A percentile compares a stretch with the other conserved stretches of the same genome.
phyloP scores from a whole-genome alignment of 2,113 vertebrate species.

The Hyperopisus bebe region DNA sequence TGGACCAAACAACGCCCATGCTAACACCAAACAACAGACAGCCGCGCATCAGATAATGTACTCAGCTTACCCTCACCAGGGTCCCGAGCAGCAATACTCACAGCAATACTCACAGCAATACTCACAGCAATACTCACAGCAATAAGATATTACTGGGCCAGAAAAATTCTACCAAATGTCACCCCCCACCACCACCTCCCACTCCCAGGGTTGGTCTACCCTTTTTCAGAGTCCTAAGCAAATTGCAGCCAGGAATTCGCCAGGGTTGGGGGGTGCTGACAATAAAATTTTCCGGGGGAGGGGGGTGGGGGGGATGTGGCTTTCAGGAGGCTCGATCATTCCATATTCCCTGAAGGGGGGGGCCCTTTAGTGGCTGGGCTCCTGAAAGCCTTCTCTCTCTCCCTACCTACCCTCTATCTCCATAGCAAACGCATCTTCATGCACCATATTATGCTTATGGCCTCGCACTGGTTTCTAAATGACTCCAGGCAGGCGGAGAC shows the following conservation, averaged over 20 bases:
- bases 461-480: constrained; percentile 28
- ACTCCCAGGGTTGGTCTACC: background rate
- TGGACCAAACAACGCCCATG: background rate
- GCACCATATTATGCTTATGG: background rate
- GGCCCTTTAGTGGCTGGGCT: background rate
- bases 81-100: background rate
- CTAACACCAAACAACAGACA: background rate
- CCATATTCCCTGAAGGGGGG: background rate
- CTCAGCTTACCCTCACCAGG: background rate
- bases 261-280: background rate
- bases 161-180: background rate
- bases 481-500: constrained; percentile 43
- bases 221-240: background rate
- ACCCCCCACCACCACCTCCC: background rate
- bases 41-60: background rate
- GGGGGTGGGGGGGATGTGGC: background rate
- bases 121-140: background rate
- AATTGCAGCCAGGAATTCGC: background rate
- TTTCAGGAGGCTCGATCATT: background rate
- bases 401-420: background rate
- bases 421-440: background rate
- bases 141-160: background rate
- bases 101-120: background rate
- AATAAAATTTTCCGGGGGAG: background rate
- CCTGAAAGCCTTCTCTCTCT: background rate